Evolutionary conservation across 2,797 vertebrate genomes (phyloP), one percentile per base, ranked within the genome.

Genomic region (Neosilurus hyrtlii): DNA sequence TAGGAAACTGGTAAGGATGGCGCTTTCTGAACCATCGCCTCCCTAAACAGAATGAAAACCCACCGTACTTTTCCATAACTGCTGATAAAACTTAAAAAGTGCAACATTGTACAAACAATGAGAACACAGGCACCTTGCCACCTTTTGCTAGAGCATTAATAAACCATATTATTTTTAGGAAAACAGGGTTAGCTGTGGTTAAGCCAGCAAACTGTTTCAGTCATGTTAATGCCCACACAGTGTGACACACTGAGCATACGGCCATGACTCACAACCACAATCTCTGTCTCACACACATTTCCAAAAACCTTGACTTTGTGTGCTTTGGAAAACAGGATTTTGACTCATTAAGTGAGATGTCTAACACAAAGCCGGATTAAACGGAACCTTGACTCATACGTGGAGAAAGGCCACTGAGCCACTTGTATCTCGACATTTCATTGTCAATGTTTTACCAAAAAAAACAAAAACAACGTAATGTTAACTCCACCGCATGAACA

Each of bases 321-420:
- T 11, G 37, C 56, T 61, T 57, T 18, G 62, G 57, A 35, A 56
- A 59, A 82, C 37, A 82, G 4, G n/a, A 37, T 37, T 74, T 82
- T 56, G 68, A 85, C 84, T 85, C 84, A 79, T 30, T 24, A 20
- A 24, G 52, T 37, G 35, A 79, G 67, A 81, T 74, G 78, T 74
- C 80, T 74, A 73, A 85, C 68, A 82, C 84, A 82, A 82, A 74
- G 16, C 5, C 24, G 49, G 51, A 82, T 82, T 79, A 73, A 59
- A 73, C 61, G 43, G 57, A 77, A 26, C 67, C 80, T 52, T 79
- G 80, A 79, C 61, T 85, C 84, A 67, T 35, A 37, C 67, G 52
- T 51, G 20, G 51, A 84, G 79, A 63, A 59, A 63, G 51, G 26
- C 67, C 66, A 71, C 11, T 61, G 63, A 68, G n/a, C 37, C 37